Evolutionary conservation across 1,140 invertebrate species (phyloP).

Genomic region (Lucilia cuprina): DNA sequence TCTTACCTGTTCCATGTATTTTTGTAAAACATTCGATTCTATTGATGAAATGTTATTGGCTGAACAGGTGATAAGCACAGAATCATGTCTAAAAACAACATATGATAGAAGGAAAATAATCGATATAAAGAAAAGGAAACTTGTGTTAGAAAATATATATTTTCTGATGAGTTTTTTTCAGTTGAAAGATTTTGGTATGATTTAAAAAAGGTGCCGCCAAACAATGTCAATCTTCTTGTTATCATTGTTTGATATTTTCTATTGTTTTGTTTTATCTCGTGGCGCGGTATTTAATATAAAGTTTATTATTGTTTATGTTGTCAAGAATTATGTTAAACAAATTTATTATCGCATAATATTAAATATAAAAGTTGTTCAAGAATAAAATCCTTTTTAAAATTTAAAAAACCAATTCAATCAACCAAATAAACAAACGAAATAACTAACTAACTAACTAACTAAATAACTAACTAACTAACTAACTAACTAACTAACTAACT

Average conservation of each 20-base stretch:
- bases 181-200: background rate
- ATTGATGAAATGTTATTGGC: constrained; percentile 21
- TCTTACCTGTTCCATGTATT: background rate
- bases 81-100: background rate
- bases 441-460: too few relatives aligned
- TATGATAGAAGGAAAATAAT: background rate
- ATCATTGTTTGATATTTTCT: background rate
- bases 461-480: too few relatives aligned
- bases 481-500: too few relatives aligned
- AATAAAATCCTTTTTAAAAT: too few relatives aligned
- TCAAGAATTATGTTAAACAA: background rate
- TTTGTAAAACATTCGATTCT: background rate
- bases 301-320: background rate
- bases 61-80: constrained; percentile 26
- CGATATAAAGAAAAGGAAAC: constrained; percentile 3
- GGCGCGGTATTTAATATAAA: background rate
- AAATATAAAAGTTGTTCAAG: too few relatives aligned
- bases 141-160: constrained; percentile 17
- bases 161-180: background rate
- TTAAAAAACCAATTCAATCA: too few relatives aligned
- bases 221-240: background rate
- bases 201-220: background rate
- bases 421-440: too few relatives aligned
- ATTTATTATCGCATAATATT: background rate
- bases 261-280: background rate